These are phyloP conservation scores for Callosobruchus maculatus DNA, from an alignment of 2,888 invertebrate species.

Conservation along the genomic window DNA sequence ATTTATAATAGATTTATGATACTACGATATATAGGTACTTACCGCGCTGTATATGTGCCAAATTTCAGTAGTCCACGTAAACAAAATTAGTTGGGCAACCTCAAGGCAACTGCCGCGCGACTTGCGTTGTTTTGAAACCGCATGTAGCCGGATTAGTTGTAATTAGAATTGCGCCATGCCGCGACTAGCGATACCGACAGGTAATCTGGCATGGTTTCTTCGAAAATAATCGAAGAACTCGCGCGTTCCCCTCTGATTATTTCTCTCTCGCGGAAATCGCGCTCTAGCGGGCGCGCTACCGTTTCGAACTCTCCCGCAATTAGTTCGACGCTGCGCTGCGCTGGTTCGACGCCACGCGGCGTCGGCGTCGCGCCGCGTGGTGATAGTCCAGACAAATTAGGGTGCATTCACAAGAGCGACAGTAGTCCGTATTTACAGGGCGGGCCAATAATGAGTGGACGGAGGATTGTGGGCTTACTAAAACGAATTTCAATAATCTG, in stretches of 20 bases:
- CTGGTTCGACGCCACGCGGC: too few species aligned
- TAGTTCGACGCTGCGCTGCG: background rate
- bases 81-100: background rate
- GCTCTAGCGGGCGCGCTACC: background rate
- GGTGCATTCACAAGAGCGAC: too few species aligned
- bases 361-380: background rate
- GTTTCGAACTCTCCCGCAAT: background rate
- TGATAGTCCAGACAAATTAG: background rate
- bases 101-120: background rate
- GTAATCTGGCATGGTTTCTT: background rate
- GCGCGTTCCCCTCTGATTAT: background rate
- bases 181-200: background rate
- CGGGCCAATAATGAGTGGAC: too few species aligned
- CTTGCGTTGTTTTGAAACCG: too few species aligned
- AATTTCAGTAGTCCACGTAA: background rate
- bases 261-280: background rate
- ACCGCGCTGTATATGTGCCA: background rate
- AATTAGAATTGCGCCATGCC: background rate
- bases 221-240: background rate
- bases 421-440: too few species aligned
- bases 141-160: background rate
- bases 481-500: too few species aligned
- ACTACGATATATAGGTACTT: background rate
- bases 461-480: too few species aligned
- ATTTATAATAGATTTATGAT: too few species aligned